These are phyloP conservation scores for Chloroceryle inda DNA, from an alignment of 2,797 vertebrate genomes.

Conservation along the genomic window DNA sequence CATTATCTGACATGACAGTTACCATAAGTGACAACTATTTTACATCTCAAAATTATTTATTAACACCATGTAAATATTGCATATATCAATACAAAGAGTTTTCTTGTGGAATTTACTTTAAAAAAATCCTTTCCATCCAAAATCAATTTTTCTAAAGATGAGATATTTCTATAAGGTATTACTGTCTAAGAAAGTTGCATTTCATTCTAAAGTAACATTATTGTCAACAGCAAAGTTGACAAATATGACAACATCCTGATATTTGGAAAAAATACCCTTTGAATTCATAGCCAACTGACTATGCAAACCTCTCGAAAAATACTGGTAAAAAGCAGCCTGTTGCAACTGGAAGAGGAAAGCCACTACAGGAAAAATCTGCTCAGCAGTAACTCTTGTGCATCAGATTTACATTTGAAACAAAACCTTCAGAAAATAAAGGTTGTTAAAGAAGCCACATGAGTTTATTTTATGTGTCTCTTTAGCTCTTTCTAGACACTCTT, in stretches of 20 bases:
- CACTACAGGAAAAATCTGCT: background rate
- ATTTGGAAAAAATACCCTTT: background rate
- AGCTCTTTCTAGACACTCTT: background rate
- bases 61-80: background rate
- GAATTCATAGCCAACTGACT: background rate
- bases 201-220: background rate
- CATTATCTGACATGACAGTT: background rate
- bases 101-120: background rate
- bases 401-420: background rate
- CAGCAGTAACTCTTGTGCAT: background rate
- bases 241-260: background rate
- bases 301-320: background rate
- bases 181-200: background rate
- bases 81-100: background rate
- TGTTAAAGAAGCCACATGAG: background rate
- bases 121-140: background rate
- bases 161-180: background rate
- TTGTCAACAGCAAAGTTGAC: background rate
- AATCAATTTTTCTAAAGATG: background rate
- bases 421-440: background rate
- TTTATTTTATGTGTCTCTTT: background rate
- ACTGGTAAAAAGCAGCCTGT: background rate
- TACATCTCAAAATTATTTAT: background rate
- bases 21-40: background rate
- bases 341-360: background rate